Base-by-base conservation (phyloP, 1,140 invertebrate species). In the Drosophila watanabei region DNA sequence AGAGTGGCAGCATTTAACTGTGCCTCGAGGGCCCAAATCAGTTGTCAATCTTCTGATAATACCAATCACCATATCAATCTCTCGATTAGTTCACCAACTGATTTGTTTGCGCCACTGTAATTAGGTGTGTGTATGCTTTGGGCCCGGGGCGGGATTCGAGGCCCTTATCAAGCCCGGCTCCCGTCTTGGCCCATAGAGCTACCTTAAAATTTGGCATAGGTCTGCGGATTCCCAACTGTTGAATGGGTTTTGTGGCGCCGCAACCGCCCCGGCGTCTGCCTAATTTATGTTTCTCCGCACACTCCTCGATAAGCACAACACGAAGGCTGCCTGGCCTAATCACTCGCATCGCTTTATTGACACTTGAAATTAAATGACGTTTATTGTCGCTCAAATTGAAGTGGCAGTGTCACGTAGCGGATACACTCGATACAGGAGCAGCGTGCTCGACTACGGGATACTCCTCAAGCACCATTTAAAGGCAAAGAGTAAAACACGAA, bases 21-120 rank as follows among this genome's bases (percentile, higher is more conserved):
- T 45, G 58, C n/a, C 33, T 64, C 37, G 41, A 52, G 45, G 65
- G 20, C 61, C 43, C 49, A 54, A 85, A 89, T 89, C 86, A 79
- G 75, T 73, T 79, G 71, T 73, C 85, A 82, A 89, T 89, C 86
- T 85, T 63, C 73, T 90, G 85, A 89, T 89, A 82, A 87, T 82
- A 77, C 84, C 75, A 86, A 85, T 78, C 65, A 69, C 71, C 80
- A 56, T 57, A 81, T 64, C 77, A 79, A 86, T 63, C 73, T 79
- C 51, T 86, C 84, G 82, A 85, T 89, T 88, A 89, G 58, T 75
- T 84, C 76, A 35, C 28, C 37, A 56, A 69, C 62, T 69, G 63
- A 78, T 77, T 77, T 77, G 57, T 76, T 75, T 18, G 14, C 41
- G 43, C 35, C 46, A 46, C 61, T 51, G 68, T 84, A 88, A 88